Percentiles rank a stretch among this genome's conserved stretches.
Conservation (phyloP, 2,113 vertebrate genomes). For the Corapipo altera region DNA sequence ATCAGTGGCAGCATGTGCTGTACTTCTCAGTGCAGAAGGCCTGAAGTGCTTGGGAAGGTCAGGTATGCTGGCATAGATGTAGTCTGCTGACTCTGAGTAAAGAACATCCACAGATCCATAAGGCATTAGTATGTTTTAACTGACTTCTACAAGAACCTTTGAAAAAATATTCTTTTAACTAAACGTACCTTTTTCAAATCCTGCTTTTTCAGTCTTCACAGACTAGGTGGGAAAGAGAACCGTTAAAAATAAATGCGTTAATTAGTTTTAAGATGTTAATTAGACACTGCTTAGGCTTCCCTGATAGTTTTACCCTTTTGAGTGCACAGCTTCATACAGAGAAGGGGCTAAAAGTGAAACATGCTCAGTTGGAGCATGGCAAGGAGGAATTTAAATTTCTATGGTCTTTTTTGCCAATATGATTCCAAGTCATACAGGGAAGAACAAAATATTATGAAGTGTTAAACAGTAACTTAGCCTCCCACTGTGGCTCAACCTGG, state of each 20-base stretch:
- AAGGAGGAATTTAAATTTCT: neutral
- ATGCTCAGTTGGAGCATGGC: neutral
- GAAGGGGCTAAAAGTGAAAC: neutral
- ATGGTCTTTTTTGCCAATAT: neutral
- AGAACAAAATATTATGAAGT: neutral
- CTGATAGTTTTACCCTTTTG: neutral
- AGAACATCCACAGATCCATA: neutral
- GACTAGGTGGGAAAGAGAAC: conserved; percentile 83
- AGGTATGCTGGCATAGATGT: conserved; percentile 78
- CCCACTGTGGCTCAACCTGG: neutral
- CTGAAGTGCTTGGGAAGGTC: conserved; percentile 79
- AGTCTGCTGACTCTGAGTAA: conserved; percentile 71
- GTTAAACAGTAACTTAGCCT: neutral
- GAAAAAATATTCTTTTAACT: neutral
- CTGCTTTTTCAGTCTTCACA: conserved; percentile 81
- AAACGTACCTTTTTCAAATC: conserved; percentile 81
- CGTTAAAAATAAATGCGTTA: conserved; percentile 29
- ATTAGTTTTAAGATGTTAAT: conserved; percentile 27
- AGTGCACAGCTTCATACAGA: neutral
- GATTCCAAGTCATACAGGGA: neutral
- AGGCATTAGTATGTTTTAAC: neutral
- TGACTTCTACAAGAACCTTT: neutral
- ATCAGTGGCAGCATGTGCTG: conserved; percentile 37
- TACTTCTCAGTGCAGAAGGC: conserved; percentile 71
- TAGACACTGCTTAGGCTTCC: neutral